Evolutionary conservation across 2,797 vertebrate genomes (phyloP).

Genomic region (Lutjanus campechanus): DNA sequence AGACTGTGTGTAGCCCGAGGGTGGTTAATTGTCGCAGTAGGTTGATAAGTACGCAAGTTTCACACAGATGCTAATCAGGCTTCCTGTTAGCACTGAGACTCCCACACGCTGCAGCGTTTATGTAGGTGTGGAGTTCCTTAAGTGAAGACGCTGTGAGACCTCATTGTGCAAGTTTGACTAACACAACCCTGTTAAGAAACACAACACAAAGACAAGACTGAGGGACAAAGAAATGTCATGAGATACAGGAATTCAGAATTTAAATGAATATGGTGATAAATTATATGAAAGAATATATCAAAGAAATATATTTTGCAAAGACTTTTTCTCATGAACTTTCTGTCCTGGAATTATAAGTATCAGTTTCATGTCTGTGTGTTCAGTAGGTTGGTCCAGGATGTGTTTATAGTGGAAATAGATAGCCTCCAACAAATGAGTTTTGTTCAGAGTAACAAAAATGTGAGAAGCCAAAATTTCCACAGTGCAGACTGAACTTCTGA

Average conservation of each 20-base stretch:
- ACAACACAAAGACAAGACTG: background rate
- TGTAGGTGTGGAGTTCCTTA: background rate
- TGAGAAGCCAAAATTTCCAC: background rate
- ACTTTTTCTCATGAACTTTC: too few relatives aligned
- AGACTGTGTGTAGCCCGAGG: constrained; percentile 23
- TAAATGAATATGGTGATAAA: too few relatives aligned
- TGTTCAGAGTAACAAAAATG: background rate
- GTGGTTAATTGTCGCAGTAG: constrained; percentile 40
- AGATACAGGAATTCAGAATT: background rate
- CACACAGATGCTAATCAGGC: constrained; percentile 46
- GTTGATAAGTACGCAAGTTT: constrained; percentile 40
- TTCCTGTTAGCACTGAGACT: constrained; percentile 25
- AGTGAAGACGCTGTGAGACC: background rate
- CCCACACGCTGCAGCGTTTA: background rate
- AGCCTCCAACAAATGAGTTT: background rate
- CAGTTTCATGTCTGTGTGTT: background rate
- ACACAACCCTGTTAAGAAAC: background rate
- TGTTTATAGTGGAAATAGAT: background rate
- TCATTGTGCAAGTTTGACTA: background rate
- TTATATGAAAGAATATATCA: background rate
- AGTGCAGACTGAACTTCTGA: background rate
- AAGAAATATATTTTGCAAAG: background rate
- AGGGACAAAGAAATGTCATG: background rate
- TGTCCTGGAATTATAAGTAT: too few relatives aligned
- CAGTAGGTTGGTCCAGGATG: background rate